Evolutionary conservation across 2,797 vertebrate species (phyloP).

Genomic region (Takifugu ocellatus): DNA sequence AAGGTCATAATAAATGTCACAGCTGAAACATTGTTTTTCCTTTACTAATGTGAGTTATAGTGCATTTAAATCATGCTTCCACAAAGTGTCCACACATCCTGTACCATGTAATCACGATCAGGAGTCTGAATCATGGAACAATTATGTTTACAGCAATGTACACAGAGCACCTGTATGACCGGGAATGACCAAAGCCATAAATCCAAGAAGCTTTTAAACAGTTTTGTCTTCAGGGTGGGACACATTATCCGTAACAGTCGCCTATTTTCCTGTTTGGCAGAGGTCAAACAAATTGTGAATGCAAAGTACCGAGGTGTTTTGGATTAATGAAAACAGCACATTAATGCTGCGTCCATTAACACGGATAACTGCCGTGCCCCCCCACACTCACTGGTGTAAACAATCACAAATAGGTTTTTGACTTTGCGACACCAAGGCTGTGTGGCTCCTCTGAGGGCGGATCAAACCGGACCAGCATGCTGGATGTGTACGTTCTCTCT

Average conservation of each 20-base stretch:
- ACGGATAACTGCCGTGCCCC: background rate
- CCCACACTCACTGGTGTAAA: constrained; percentile 1
- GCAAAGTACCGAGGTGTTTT: constrained; percentile 8
- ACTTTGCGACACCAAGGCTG: too few relatives aligned
- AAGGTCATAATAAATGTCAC: background rate
- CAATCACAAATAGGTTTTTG: too few relatives aligned
- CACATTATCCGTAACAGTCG: constrained; percentile 1
- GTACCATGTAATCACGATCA: background rate
- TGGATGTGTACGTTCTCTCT: too few relatives aligned
- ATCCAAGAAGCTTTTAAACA: constrained; percentile 3
- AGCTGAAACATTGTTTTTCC: background rate
- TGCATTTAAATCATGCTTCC: background rate
- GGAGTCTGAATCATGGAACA: background rate
- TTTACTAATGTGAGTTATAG: background rate
- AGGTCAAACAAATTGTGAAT: background rate
- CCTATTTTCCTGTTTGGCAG: constrained; percentile 6
- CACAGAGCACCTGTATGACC: background rate
- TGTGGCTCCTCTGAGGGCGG: too few relatives aligned
- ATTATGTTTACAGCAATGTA: background rate
- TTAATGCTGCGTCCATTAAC: constrained; percentile 8
- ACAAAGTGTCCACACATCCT: background rate
- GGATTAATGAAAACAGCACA: constrained; percentile 30
- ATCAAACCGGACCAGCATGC: too few relatives aligned
- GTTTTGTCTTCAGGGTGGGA: constrained; percentile 2
- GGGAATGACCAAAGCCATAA: constrained; percentile 1